phyloP scores from a whole-genome alignment of 2,113 vertebrate genomes.

The Verasper variegatus region DNA sequence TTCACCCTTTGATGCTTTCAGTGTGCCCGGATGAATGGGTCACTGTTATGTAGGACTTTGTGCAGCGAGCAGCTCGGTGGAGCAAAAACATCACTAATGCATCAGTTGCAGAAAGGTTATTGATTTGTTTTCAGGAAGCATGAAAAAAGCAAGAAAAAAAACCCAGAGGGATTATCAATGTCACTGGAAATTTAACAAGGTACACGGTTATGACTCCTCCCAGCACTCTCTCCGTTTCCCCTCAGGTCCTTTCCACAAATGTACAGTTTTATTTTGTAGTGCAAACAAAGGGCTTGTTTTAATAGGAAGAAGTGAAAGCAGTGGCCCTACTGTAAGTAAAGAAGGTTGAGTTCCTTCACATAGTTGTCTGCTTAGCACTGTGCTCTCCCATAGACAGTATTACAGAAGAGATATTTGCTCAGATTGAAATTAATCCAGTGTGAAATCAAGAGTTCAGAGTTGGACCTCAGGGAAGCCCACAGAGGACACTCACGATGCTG shows the following conservation, averaged over 20 bases:
- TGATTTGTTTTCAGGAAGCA: slow-evolving; percentile 36
- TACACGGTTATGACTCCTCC: neutral
- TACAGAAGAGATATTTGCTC: slow-evolving; percentile 42
- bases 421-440: slow-evolving; percentile 65
- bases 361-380: neutral
- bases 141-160: slow-evolving; percentile 15
- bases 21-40: slow-evolving; percentile 32
- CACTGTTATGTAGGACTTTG: slow-evolving; percentile 6
- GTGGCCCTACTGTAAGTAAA: neutral
- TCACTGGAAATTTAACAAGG: slow-evolving; percentile 28
- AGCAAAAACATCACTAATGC: slow-evolving; percentile 44
- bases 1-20: slow-evolving; percentile 39
- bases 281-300: neutral
- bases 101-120: slow-evolving; percentile 40
- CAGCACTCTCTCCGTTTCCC: neutral
- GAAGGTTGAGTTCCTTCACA: neutral
- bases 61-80: slow-evolving; percentile 10
- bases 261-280: neutral
- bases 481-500: slow-evolving; percentile 46
- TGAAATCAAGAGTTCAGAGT: slow-evolving; percentile 60
- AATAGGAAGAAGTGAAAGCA: no score
- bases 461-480: slow-evolving; percentile 61
- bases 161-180: slow-evolving; percentile 22
- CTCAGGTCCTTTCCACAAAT: neutral
- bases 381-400: slow-evolving; percentile 11